Evolutionary conservation across 2,797 vertebrate species (phyloP), one percentile per base, ranked within the genome.

Genomic region (Cygnus olor): DNA sequence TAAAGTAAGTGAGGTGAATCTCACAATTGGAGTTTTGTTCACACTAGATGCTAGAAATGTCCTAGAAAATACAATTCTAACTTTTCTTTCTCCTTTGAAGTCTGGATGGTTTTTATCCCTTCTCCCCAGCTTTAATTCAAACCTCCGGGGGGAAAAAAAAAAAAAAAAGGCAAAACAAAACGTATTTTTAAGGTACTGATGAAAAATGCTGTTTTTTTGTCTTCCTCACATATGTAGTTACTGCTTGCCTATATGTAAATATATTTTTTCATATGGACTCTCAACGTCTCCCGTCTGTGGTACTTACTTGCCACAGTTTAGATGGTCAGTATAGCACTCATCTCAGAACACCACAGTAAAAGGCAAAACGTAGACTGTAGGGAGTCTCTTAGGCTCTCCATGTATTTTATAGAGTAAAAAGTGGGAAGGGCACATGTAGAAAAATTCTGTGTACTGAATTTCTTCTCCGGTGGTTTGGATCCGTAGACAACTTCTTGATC

Each of bases 301-400:
- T 36, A 27, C 9, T 82, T 38, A 21, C 32, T 68, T 85, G 22
- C 34, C 38, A 42, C 25, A 9, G 3, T 65, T 64, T n/a, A 51
- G 25, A 3, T 44, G 32, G 25, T 27, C 32, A 38, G n/a, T 4
- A 3, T 54, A 72, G 40, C 21, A 14, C 27, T 94, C 7, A 5
- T 38, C 18, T 44, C 28, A 61, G 47, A 40, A 34, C 15, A 17
- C 32, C 0, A 0, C 42, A 24, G 51, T 45, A 44, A 77, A 76
- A 74, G 60, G n/a, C 34, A 76, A 44, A 82, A 63, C 7, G 57
- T 34, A 27, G n/a, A 44, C 25, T 60, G 17, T 25, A 19, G 19
- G 5, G 6, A 14, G 1, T 56, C 38, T 76, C 9, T 57, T 49
- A 5, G 2, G 3, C 10, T 34, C 7, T 56, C 13, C 56, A 28